Conservation (phyloP, 2,797 vertebrate genomes). For the Sandelia bainsii region DNA sequence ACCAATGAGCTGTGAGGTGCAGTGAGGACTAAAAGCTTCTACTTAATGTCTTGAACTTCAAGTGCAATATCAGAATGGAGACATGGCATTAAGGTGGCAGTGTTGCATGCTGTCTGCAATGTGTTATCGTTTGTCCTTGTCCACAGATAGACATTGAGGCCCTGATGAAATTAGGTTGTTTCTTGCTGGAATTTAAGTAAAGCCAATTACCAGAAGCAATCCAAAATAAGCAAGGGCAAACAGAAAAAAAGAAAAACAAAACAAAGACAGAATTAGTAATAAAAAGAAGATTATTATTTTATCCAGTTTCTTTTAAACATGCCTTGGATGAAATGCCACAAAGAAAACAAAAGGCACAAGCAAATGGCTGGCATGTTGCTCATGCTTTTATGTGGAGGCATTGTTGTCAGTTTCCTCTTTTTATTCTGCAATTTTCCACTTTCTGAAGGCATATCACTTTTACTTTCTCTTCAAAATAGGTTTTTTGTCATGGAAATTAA, state of each 20-base stretch:
- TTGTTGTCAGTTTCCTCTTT: conserved; percentile 56
- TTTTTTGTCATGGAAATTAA: conserved; percentile 67
- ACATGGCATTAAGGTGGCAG: conserved; percentile 92
- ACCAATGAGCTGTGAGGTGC: conserved; percentile 92
- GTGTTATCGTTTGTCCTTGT: conserved; percentile 94
- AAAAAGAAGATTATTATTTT: conserved; percentile 15
- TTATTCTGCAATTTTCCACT: conserved; percentile 55
- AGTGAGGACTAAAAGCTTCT: conserved; percentile 85
- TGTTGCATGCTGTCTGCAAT: conserved; percentile 89
- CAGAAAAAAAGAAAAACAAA: conserved; percentile 15
- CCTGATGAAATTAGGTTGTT: conserved; percentile 88
- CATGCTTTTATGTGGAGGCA: conserved; percentile 52
- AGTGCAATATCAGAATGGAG: conserved; percentile 92
- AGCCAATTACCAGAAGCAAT: conserved; percentile 80
- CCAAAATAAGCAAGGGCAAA: conserved; percentile 56
- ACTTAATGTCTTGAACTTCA: conserved; percentile 92
- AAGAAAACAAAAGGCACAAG: conserved; percentile 35
- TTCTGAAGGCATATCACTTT: conserved; percentile 58
- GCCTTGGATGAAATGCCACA: conserved; percentile 28
- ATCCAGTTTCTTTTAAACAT: conserved; percentile 49
- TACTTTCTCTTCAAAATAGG: conserved; percentile 54
- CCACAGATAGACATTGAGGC: conserved; percentile 86
- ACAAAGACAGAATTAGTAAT: conserved; percentile 13
- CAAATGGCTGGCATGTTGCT: conserved; percentile 10
- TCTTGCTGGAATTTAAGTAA: conserved; percentile 80